These are phyloP conservation scores for Drosophila arizonae DNA, from an alignment of 1,140 invertebrate species.

Conservation along the genomic window DNA sequence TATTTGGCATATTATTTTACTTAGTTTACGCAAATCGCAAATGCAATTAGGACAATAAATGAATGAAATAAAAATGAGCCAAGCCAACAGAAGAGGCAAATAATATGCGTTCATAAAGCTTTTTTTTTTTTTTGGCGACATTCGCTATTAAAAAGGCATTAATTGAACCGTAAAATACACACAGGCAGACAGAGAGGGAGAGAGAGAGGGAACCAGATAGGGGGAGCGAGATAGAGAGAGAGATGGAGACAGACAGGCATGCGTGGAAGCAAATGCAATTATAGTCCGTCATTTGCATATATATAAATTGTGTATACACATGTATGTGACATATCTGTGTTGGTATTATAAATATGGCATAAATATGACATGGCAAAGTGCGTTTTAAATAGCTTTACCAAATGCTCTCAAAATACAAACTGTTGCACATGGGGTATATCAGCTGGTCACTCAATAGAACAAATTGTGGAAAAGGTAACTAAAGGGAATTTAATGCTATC, in stretches of 20 bases:
- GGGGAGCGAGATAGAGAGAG: too few relatives aligned
- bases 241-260: not conserved
- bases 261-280: conserved; percentile 31
- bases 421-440: not conserved
- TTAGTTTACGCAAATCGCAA: conserved; percentile 20
- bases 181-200: not conserved
- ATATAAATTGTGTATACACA: conserved; percentile 15
- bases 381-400: conserved; percentile 25
- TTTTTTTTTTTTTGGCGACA: conserved; percentile 3
- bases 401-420: not conserved
- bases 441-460: not conserved
- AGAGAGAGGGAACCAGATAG: too few relatives aligned
- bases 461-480: too few relatives aligned
- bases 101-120: not conserved
- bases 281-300: conserved; percentile 31
- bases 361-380: conserved; percentile 25
- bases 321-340: not conserved
- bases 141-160: conserved; percentile 42
- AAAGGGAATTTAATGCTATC: too few relatives aligned
- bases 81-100: conserved; percentile 12
- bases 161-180: conserved; percentile 31
- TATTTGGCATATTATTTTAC: conserved; percentile 5
- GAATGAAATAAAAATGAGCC: conserved; percentile 15
- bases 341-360: conserved; percentile 5
- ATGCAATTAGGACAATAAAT: conserved; percentile 26